Conservation (phyloP, 2,888 invertebrate species). For the Brenthis ino region DNA sequence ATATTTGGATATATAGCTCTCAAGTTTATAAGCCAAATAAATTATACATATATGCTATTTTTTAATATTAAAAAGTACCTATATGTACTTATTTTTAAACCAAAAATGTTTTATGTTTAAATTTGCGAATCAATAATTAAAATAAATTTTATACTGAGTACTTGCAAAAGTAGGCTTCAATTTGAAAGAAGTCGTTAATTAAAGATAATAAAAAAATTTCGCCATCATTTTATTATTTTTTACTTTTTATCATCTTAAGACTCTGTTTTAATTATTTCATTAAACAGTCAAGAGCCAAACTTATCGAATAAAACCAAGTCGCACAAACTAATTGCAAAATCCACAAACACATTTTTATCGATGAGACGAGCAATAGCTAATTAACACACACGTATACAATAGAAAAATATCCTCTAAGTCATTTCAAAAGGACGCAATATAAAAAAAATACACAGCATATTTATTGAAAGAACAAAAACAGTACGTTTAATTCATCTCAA, state of each 20-base stretch:
- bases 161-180: slow-evolving; percentile 1
- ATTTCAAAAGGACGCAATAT: slow-evolving; percentile 4
- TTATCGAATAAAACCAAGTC: background rate
- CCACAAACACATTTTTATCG: background rate
- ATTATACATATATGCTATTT: no score
- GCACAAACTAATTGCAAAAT: background rate
- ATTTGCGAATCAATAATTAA: slow-evolving; percentile 5
- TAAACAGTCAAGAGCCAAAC: background rate
- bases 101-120: no score
- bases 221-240: background rate
- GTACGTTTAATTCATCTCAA: slow-evolving; percentile 22
- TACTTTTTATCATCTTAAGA: background rate
- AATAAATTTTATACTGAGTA: background rate
- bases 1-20: no score
- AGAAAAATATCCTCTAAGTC: no score
- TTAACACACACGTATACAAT: background rate
- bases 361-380: no score
- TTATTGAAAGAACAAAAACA: slow-evolving; percentile 17
- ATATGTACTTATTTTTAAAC: no score
- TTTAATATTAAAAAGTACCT: no score
- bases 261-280: background rate
- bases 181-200: slow-evolving; percentile 11
- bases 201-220: background rate
- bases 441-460: slow-evolving; percentile 12
- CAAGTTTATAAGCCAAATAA: no score